Conservation (phyloP, 1,140 invertebrate species). For the Ruditapes philippinarum region DNA sequence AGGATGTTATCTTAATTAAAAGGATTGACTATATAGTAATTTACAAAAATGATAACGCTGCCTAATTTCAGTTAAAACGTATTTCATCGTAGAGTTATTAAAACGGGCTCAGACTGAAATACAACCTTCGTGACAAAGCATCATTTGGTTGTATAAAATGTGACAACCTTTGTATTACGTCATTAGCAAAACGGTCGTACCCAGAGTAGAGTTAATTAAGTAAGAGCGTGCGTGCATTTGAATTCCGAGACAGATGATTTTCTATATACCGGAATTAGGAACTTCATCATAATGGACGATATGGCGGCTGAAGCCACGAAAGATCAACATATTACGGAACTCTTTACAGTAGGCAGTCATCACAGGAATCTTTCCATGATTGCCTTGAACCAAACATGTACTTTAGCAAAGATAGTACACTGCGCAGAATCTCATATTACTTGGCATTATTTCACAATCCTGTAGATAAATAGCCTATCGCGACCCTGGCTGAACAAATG, state of each 20-base stretch:
- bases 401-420: constrained; percentile 56
- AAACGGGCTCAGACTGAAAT: background rate
- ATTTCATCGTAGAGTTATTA: background rate
- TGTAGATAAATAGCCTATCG: constrained; percentile 43
- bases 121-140: constrained; percentile 19
- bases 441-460: constrained; percentile 51
- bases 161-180: constrained; percentile 10
- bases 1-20: background rate
- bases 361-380: constrained; percentile 58
- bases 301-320: constrained; percentile 23
- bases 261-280: background rate
- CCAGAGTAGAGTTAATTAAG: constrained; percentile 12
- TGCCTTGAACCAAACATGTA: constrained; percentile 58
- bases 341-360: constrained; percentile 52
- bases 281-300: constrained; percentile 30
- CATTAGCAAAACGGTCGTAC: background rate
- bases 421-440: no score
- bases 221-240: constrained; percentile 5
- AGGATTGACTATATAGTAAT: background rate
- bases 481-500: constrained; percentile 68
- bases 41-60: no score
- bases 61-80: constrained; percentile 3
- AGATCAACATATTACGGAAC: constrained; percentile 30
- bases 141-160: constrained; percentile 39
- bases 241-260: constrained; percentile 22